Percentiles rank a stretch among this genome's conserved stretches.
Evolutionary conservation across 2,113 vertebrate genomes (phyloP).

Genomic region (Dasyornis broadbenti): DNA sequence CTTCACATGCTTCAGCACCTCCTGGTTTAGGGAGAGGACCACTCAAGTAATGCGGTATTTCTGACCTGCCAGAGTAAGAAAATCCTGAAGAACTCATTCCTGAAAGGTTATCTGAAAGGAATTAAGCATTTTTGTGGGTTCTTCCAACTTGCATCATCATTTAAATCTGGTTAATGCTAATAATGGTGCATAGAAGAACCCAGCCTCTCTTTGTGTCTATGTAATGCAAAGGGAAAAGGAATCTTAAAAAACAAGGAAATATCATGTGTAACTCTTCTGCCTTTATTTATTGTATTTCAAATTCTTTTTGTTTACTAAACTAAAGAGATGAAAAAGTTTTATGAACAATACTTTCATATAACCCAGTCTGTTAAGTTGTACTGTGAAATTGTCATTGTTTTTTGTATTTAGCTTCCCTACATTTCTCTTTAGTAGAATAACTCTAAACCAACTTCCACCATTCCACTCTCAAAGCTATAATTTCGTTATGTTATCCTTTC

Average conservation of each 20-base stretch:
- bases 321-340: neutral
- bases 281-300: neutral
- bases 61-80: neutral
- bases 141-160: neutral
- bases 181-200: neutral
- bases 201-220: neutral
- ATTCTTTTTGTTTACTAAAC: neutral
- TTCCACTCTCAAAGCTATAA: neutral
- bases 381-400: neutral
- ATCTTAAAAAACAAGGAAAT: neutral
- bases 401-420: neutral
- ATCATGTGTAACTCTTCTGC: neutral
- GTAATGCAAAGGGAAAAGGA: neutral
- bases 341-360: neutral
- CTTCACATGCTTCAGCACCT: neutral
- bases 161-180: neutral
- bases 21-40: neutral
- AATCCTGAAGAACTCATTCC: neutral
- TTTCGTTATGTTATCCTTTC: neutral
- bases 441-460: neutral
- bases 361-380: neutral
- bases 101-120: neutral
- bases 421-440: neutral
- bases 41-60: neutral
- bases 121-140: neutral